A percentile compares a stretch with the other conserved stretches of the same genome.
Evolutionary conservation across 2,113 vertebrate genomes (phyloP).

Genomic region (Bothrops jararaca): DNA sequence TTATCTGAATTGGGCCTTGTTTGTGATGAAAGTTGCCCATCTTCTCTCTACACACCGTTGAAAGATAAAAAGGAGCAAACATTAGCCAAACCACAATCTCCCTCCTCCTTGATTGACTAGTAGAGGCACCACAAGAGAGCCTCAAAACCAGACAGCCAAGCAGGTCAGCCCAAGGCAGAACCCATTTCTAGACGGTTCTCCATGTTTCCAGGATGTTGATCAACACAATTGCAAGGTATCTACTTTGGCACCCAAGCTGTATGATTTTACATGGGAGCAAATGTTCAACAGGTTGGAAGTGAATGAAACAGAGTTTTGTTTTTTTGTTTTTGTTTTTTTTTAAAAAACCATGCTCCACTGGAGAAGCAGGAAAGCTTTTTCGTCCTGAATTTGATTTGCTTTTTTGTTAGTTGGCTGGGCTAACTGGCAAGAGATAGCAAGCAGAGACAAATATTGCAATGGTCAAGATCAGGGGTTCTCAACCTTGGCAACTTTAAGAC

Average conservation of each 20-base stretch:
- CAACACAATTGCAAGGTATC: not conserved
- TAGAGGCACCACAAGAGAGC: not conserved
- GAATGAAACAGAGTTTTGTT: no score
- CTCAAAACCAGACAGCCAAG: not conserved
- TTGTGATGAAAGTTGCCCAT: not conserved
- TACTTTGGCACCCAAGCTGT: rapidly evolving
- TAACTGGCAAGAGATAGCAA: not conserved
- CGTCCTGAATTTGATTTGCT: not conserved
- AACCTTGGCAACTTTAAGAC: no score
- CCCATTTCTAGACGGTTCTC: no score
- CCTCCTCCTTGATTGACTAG: slow-evolving; percentile 8
- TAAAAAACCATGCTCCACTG: not conserved
- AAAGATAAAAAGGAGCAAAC: not conserved
- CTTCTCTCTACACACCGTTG: no score
- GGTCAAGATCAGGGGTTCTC: no score
- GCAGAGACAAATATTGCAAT: rapidly evolving
- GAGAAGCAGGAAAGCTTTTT: not conserved
- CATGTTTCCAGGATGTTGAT: not conserved
- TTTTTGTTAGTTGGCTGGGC: not conserved
- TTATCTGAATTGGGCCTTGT: not conserved
- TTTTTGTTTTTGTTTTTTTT: no score
- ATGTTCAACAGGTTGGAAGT: not conserved
- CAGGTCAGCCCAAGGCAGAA: no score
- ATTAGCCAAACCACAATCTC: not conserved
- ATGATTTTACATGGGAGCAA: rapidly evolving